Base-by-base conservation (phyloP, 1,140 invertebrate genomes). In the Dendrolimus punctatus region DNA sequence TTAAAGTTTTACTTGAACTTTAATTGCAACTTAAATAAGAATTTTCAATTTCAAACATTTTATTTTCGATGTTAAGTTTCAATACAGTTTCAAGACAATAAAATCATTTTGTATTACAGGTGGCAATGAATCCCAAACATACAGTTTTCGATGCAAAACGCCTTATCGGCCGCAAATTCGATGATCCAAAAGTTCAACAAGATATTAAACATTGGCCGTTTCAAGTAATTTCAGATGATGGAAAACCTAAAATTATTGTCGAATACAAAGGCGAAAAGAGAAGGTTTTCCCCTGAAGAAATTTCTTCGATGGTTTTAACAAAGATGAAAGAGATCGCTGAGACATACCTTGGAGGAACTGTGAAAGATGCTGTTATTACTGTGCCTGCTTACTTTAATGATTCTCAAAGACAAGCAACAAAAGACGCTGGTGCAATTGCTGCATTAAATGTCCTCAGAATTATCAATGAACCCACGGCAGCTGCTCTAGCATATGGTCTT, bases 101-200 rank as follows among this genome's bases (percentile, higher is more conserved):
- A n/a, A n/a, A 23, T 23, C 23, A 50, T 7, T 48, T 51, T 59
- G 41, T 63, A 46, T 63, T 80, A 64, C 61, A 91, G 89, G 88
- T 90, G 42, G 92, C 94, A 6, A 94, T 95, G 92, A 96, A 97
- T 80, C 95, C 95, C 8, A 88, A 88, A 61, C 96, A 96, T 75
- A 96, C 95, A 4, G 91, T 95, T 8, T 95, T 94, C 67, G 95
- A 96, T 87, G 93, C 94, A 38, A 95, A 95, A 82, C 90, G 94
- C 41, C 79, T 92, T 4, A 95, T 95, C 56, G 95, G 95, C 4
- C 88, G 95, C 39, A 90, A 90, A 64, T 96, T 91, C 66, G 91
- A 95, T 60, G 95, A 96, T 71, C 71, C 85, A 0, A 91, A 91
- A 58, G 92, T 96, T 23, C 92, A 95, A 76, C 88, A 89, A 42